Conservation (phyloP, 2,797 vertebrate species). For the Catamblyrhynchus diadema region DNA sequence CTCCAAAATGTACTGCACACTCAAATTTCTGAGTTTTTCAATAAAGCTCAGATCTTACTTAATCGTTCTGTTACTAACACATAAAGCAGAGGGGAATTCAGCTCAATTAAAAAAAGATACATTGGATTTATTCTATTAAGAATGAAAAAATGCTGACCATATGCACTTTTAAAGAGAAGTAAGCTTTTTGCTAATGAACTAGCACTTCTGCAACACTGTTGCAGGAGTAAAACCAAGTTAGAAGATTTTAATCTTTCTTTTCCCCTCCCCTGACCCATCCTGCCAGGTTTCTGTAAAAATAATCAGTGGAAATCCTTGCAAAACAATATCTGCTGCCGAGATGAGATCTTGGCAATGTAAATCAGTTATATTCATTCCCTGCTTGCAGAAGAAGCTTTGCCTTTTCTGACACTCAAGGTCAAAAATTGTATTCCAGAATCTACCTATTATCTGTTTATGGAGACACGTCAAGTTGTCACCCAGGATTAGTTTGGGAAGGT, state of each 20-base stretch:
- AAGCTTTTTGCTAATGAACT: background rate
- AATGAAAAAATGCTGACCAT: background rate
- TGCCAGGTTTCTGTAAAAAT: background rate
- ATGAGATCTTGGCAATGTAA: background rate
- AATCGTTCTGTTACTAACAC: background rate
- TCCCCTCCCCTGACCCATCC: background rate
- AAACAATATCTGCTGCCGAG: background rate
- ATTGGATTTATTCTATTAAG: background rate
- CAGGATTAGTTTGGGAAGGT: background rate
- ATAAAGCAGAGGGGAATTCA: background rate
- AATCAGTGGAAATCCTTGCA: background rate
- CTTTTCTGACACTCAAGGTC: background rate
- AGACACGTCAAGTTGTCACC: background rate
- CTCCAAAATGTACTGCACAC: background rate
- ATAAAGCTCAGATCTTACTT: background rate
- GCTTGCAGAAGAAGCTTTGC: background rate
- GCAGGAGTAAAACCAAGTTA: background rate
- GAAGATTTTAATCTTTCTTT: background rate
- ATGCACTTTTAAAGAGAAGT: background rate
- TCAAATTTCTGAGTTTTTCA: background rate
- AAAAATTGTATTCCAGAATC: background rate
- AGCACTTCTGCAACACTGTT: background rate
- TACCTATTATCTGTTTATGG: background rate
- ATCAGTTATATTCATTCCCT: background rate
- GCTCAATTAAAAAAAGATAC: background rate